Evolutionary conservation across 2,797 vertebrate species (phyloP).

Genomic region (Pangasius sanitwongsei): DNA sequence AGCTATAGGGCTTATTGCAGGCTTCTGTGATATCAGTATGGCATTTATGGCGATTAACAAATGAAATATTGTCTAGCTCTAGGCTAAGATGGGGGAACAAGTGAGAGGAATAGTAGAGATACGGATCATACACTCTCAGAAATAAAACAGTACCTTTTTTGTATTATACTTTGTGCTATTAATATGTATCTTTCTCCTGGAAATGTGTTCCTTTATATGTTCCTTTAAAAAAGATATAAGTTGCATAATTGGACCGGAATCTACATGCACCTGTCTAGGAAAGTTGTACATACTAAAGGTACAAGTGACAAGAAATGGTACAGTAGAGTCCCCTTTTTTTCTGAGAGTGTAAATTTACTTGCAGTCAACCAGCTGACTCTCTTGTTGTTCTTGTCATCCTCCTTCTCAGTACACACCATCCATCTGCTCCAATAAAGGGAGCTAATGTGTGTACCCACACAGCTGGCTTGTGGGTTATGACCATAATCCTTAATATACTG

Average conservation of each 20-base stretch:
- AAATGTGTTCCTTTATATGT: neutral
- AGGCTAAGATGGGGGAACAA: neutral
- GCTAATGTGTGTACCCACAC: neutral
- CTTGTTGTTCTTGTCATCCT: neutral
- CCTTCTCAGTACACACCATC: neutral
- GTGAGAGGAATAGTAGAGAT: neutral
- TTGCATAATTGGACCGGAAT: neutral
- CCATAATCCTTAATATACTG: conserved; percentile 10
- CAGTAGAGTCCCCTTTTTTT: neutral
- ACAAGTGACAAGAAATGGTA: neutral
- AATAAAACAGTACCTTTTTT: neutral
- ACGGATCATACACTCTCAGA: neutral
- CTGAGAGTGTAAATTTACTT: neutral
- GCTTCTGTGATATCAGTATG: neutral
- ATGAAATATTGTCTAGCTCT: neutral
- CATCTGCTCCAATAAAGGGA: neutral
- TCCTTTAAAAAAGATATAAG: neutral
- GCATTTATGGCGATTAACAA: neutral
- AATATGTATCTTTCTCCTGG: neutral
- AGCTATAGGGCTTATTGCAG: neutral
- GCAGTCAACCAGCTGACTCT: neutral
- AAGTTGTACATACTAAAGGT: neutral
- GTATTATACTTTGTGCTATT: neutral
- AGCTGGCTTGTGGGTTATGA: conserved; percentile 5
- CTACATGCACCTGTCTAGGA: neutral